Evolutionary conservation across 2,113 vertebrate genomes (phyloP).

Genomic region (Engraulis encrasicolus): DNA sequence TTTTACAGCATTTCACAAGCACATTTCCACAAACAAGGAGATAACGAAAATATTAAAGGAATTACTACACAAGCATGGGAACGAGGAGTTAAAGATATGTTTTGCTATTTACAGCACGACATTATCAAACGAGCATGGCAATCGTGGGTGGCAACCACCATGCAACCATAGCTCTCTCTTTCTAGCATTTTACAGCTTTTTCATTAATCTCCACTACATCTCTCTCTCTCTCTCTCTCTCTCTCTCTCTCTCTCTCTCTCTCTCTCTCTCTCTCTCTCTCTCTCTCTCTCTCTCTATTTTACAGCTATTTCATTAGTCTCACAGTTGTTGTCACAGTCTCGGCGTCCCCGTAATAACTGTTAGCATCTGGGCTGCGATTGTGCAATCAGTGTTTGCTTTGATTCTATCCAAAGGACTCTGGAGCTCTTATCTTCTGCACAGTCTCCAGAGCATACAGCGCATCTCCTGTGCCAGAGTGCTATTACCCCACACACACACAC

Average conservation of each 20-base stretch:
- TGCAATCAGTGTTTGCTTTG: conserved; percentile 30
- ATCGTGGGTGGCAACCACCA: neutral
- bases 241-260: too few species aligned
- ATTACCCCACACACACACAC: neutral
- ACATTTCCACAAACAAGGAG: too few species aligned
- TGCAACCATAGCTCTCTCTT: neutral
- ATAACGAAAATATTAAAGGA: too few species aligned
- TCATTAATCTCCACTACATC: too few species aligned
- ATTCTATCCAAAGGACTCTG: conserved; percentile 29
- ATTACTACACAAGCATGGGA: too few species aligned
- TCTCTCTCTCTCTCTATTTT: neutral
- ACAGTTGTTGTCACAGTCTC: neutral
- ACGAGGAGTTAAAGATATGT: neutral
- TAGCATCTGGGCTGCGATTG: neutral
- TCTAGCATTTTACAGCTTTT: neutral
- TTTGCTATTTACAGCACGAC: neutral
- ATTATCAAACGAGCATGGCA: neutral
- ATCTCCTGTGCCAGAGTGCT: conserved; percentile 28
- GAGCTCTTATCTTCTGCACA: conserved; percentile 23
- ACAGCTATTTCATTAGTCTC: neutral
- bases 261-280: too few species aligned
- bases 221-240: too few species aligned
- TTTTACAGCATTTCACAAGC: too few species aligned
- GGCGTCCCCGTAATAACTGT: neutral
- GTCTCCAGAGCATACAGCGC: conserved; percentile 29